Evolutionary conservation across 2,113 vertebrate genomes (phyloP).

Genomic region (Anhinga anhinga): DNA sequence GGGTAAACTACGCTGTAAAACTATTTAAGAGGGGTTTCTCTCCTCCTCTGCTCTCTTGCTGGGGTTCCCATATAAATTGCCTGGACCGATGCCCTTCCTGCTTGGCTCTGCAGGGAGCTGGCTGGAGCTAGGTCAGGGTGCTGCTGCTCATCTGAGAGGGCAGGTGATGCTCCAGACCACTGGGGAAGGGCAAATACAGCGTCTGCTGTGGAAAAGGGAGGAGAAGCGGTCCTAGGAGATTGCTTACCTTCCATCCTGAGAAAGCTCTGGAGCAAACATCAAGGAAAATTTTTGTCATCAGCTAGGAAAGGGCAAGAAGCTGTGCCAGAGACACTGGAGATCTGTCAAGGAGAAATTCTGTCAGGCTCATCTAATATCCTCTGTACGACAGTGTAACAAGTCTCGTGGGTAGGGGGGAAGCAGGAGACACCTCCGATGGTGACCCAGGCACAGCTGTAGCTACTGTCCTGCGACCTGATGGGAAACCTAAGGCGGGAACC

Average conservation of each 20-base stretch:
- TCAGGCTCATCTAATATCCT: background rate
- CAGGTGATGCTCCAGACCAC: background rate
- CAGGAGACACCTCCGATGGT: background rate
- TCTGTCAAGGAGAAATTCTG: background rate
- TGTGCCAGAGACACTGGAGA: background rate
- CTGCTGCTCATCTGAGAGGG: background rate
- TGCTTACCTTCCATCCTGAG: background rate
- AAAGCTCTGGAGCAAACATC: background rate
- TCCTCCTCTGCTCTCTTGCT: background rate
- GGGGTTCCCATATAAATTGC: background rate
- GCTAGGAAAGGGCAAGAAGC: background rate
- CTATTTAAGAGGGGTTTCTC: background rate
- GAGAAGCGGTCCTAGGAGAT: background rate
- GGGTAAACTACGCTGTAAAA: background rate
- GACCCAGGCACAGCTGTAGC: background rate
- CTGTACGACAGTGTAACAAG: fast-evolving
- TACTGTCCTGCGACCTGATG: background rate
- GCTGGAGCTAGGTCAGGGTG: background rate
- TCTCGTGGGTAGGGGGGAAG: background rate
- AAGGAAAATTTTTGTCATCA: background rate
- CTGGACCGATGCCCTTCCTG: background rate
- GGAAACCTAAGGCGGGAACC: background rate
- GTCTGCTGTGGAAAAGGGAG: background rate
- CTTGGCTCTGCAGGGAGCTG: background rate
- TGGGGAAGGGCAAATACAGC: background rate